Evolutionary conservation across 2,888 invertebrate species (phyloP), one percentile per base, ranked within the genome.

Genomic region (Leucophenga maculata): DNA sequence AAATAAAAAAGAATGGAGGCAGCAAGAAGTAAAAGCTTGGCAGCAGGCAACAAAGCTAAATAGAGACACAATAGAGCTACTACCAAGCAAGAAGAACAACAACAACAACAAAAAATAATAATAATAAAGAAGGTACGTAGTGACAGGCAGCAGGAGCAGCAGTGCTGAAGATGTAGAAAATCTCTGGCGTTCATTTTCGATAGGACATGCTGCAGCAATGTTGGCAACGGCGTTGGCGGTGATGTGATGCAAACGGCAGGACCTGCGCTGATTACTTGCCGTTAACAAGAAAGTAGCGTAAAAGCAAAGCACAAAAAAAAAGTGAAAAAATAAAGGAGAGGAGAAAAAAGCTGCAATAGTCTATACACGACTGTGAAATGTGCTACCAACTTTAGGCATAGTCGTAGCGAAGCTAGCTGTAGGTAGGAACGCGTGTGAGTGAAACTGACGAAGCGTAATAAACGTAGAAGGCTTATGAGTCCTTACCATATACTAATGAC

Each of bases 201-300:
- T 32, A 71, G 54, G 68, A 68, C 65, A 66, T 31, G 60, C 48
- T 57, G 26, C 46, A 6, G 18, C 31, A 26, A 54, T 55, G 44
- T 52, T 16, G 16, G 46, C 48, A 11, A 32, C 32, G n/a, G 48
- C 39, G n/a, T n/a, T n/a, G n/a, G 70, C 31, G 54, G 22, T 59
- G 22, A 6, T 26, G 59, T 59, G n/a, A n/a, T 16, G 9, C 59
- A 18, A 18, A 4, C 20, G 18, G 16, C 14, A 26, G 22, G 69
- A 44, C 44, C 50, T 54, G 54, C 54, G 65, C 65, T 72, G 72
- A 72, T 72, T 70, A 70, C 68, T 68, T 64, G 68, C 68, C 65
- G 70, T 70, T 70, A 70, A 72, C 66, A 72, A 70, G 70, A 62
- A 62, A 60, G 18, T 11, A 50, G 18, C 16, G 50, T 16, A 14